phyloP scores from a whole-genome alignment of 2,797 vertebrate genomes.

The Echiichthys vipera region DNA sequence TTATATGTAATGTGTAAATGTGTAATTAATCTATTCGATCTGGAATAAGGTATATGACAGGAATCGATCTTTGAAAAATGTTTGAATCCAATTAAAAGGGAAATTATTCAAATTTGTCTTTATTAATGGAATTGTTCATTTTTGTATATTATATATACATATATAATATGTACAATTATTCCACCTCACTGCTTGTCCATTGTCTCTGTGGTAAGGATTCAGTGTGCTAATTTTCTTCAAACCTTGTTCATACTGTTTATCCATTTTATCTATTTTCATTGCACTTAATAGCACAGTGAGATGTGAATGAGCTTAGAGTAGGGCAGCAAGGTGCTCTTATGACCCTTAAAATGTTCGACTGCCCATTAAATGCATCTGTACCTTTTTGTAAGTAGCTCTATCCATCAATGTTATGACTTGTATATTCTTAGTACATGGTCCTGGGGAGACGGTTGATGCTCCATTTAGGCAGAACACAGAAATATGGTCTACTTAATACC shows the following conservation, averaged over 20 bases:
- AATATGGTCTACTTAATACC: conserved; percentile 46
- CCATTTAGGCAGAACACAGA: conserved; percentile 50
- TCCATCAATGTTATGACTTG: conserved; percentile 74
- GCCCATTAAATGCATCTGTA: conserved; percentile 75
- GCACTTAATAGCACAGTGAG: conserved; percentile 55
- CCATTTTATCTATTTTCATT: conserved; percentile 41
- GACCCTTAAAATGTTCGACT: conserved; percentile 76
- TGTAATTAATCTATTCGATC: neutral
- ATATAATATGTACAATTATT: neutral
- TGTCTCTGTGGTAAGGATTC: conserved; percentile 29
- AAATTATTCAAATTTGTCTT: neutral
- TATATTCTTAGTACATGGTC: conserved; percentile 55
- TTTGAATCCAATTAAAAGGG: neutral
- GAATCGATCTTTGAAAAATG: neutral
- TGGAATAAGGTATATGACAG: neutral
- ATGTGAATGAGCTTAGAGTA: conserved; percentile 47
- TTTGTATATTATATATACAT: no score
- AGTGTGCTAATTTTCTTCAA: conserved; percentile 30
- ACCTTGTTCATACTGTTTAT: conserved; percentile 54
- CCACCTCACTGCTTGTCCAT: conserved; percentile 14
- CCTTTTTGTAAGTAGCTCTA: conserved; percentile 71
- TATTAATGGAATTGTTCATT: neutral
- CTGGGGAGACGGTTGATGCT: conserved; percentile 46
- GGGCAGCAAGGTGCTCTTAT: conserved; percentile 62
- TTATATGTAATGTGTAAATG: no score